A percentile compares a stretch with the other conserved stretches of the same genome.
Conservation (phyloP, 2,797 vertebrate genomes). For the Intellagama lesueurii region DNA sequence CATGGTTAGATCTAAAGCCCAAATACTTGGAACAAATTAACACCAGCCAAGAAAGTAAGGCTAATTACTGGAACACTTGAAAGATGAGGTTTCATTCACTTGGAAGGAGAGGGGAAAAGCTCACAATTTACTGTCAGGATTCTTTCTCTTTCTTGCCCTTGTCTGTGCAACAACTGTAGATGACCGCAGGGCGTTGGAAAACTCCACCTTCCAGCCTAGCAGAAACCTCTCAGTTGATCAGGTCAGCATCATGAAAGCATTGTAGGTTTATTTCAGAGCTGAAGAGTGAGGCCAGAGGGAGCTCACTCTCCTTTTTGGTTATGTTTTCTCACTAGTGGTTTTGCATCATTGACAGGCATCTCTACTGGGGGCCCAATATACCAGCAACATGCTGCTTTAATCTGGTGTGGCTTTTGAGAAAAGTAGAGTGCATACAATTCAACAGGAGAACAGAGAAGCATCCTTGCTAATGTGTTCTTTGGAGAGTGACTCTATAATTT, state of each 20-base stretch:
- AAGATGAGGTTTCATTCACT: slow-evolving; percentile 56
- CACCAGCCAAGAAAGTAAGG: slow-evolving; percentile 76
- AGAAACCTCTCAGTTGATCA: slow-evolving; percentile 25
- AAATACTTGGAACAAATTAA: slow-evolving; percentile 77
- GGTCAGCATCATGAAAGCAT: slow-evolving; percentile 34
- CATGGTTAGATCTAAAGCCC: slow-evolving; percentile 75
- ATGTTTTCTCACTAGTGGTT: slow-evolving; percentile 79
- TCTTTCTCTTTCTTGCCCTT: slow-evolving; percentile 35
- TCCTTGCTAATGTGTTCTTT: slow-evolving; percentile 60
- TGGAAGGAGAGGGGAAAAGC: slow-evolving; percentile 45
- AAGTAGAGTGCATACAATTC: slow-evolving; percentile 58
- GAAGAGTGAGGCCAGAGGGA: slow-evolving; percentile 43
- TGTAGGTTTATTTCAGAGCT: slow-evolving; percentile 59
- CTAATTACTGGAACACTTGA: slow-evolving; percentile 64
- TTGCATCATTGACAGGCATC: slow-evolving; percentile 76
- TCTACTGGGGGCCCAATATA: slow-evolving; percentile 74
- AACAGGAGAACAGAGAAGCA: slow-evolving; percentile 61
- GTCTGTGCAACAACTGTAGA: slow-evolving; percentile 15
- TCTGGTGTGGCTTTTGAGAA: slow-evolving; percentile 72
- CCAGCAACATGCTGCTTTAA: slow-evolving; percentile 74
- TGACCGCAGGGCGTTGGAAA: slow-evolving; percentile 33
- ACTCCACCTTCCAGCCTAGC: slow-evolving; percentile 28
- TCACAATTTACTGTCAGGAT: slow-evolving; percentile 50
- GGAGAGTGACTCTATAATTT: slow-evolving; percentile 70
- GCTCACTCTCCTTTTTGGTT: slow-evolving; percentile 71